Base-by-base conservation (phyloP, 2,888 invertebrate species). In the Drosophila tripunctata region DNA sequence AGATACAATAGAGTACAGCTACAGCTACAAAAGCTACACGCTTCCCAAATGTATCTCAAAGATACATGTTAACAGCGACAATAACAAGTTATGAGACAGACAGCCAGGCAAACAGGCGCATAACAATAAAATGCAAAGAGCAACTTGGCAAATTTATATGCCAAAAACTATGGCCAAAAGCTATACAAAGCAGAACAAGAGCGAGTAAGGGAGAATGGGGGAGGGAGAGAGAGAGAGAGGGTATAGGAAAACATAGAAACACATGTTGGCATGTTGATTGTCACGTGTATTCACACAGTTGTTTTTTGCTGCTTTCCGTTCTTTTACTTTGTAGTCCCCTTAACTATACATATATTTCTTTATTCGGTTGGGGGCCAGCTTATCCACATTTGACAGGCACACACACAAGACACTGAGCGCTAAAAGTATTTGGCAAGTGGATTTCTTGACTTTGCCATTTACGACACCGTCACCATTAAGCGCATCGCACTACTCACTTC, bases 21-120 rank as follows among this genome's bases (percentile, higher is more conserved):
- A n/a, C n/a, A n/a, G n/a, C n/a, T n/a, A 48, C 17, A 47, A 8
- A 41, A 45, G 3, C 27, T n/a, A 47, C 41, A 57, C 38, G 27
- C 50, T 43, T n/a, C 22, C 17, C 31, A 54, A 58, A 74, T n/a
- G 65, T 57, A 66, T 54, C 64, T 64, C 54, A 48, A 55, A 58
- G 64, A 75, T 64, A 67, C 68, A 78, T 83, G 87, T 83, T 87
- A 81, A 84, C 84, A 87, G 85, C 60, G 78, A 84, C 83, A 84
- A 84, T 78, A 83, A 87, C 87, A 83, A 80, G 75, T 78, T 84
- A 83, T 80, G 84, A 67, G 70, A 58, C 65, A 62, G 51, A 40
- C 60, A 52, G 35, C 40, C 61, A 60, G 60, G 35, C 62, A 51
- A 36, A 33, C 52, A 58, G 38, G 60, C 64, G 40, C 65, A 84